These are phyloP conservation scores for Sinhomidia bicolor DNA, from an alignment of 2,888 invertebrate species.

Conservation along the genomic window DNA sequence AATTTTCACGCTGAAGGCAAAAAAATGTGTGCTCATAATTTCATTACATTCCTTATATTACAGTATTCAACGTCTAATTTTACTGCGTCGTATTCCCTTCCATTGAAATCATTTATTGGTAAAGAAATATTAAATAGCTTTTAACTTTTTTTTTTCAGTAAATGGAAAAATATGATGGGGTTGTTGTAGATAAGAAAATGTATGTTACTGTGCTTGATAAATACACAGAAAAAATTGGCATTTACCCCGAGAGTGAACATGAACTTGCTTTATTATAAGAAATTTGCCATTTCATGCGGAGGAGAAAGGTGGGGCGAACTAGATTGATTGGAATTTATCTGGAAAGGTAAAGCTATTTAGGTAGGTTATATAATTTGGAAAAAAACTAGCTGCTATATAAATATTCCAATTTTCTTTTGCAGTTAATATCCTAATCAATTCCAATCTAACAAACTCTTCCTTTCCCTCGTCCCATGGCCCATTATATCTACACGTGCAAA, in stretches of 20 bases:
- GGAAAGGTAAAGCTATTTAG: neutral
- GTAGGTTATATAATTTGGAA: neutral
- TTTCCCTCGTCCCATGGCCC: neutral
- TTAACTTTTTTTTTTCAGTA: neutral
- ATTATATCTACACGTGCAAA: slow-evolving; percentile 13
- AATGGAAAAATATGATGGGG: neutral
- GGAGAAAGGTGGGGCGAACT: slow-evolving; percentile 25
- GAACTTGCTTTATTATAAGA: slow-evolving; percentile 39
- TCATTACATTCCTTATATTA: too few species aligned
- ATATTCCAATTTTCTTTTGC: slow-evolving; percentile 39
- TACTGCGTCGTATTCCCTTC: neutral
- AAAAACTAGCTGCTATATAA: neutral
- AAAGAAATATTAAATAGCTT: neutral
- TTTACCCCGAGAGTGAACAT: slow-evolving; percentile 36
- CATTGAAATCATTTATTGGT: neutral
- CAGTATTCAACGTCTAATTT: too few species aligned
- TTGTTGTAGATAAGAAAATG: neutral
- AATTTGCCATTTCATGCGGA: neutral
- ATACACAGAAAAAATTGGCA: neutral
- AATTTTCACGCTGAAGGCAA: too few species aligned
- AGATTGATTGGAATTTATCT: slow-evolving; percentile 35
- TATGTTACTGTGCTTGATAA: neutral
- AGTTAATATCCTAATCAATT: slow-evolving; percentile 42
- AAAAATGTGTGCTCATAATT: too few species aligned
- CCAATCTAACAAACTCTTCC: slow-evolving; percentile 29